These are phyloP conservation scores for Acrocera orbiculus DNA, from an alignment of 2,888 invertebrate genomes.

Conservation along the genomic window DNA sequence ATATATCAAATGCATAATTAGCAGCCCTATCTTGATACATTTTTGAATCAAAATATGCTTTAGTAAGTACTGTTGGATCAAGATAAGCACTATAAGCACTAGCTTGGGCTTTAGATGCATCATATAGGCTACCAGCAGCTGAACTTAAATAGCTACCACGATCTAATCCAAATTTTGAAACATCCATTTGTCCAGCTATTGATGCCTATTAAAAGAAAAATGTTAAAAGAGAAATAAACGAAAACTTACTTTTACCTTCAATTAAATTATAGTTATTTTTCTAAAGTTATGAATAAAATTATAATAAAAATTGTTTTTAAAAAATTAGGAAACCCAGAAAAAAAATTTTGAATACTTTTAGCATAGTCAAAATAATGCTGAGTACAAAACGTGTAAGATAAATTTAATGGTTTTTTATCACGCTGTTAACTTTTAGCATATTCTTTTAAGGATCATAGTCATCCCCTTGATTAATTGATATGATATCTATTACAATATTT, in stretches of 20 bases:
- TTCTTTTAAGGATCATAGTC: too few relatives aligned
- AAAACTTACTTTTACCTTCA: not conserved
- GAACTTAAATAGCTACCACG: constrained; percentile 29
- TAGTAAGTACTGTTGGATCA: constrained; percentile 31
- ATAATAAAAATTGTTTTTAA: too few relatives aligned
- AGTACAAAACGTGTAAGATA: too few relatives aligned
- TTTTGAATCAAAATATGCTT: constrained; percentile 32
- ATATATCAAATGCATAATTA: constrained; percentile 32
- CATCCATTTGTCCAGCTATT: constrained; percentile 28
- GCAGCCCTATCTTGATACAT: constrained; percentile 32
- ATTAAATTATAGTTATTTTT: too few relatives aligned
- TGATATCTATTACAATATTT: too few relatives aligned
- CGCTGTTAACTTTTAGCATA: too few relatives aligned
- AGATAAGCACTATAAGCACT: constrained; percentile 31
- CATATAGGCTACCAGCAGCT: constrained; percentile 25
- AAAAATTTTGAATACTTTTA: too few relatives aligned
- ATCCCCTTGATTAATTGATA: too few relatives aligned
- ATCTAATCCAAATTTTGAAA: constrained; percentile 29
- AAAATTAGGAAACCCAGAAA: too few relatives aligned
- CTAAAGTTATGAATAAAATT: too few relatives aligned
- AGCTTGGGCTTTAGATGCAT: constrained; percentile 24
- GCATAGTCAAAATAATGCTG: too few relatives aligned
- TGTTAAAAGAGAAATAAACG: not conserved
- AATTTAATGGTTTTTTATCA: too few relatives aligned
- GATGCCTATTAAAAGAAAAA: constrained; percentile 17